Evolutionary conservation across 2,113 vertebrate species (phyloP), one percentile per base, ranked within the genome.

Genomic region (Phalacrocorax aristotelis): DNA sequence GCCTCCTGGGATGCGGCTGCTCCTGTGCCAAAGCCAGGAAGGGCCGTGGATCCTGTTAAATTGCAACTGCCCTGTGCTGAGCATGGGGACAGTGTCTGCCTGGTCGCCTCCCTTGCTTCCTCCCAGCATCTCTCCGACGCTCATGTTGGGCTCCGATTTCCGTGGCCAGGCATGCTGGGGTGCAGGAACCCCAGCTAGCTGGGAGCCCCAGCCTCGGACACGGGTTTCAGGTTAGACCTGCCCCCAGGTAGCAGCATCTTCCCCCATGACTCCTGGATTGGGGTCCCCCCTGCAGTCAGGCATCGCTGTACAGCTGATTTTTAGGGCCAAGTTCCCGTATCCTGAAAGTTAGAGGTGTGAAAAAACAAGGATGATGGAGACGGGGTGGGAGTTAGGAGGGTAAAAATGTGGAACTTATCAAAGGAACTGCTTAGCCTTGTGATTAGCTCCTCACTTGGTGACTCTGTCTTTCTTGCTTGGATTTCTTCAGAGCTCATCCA

Each of bases 221-320:
- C 3, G 18, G 11, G 17, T 6, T 57, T 46, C 26, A 65, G 26
- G 18, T 55, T 32, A 19, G 23, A 54, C 5, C 55, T 58, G 42
- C 36, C 78, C 51, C 38, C 14, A 1, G 16, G 51, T 10, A 65
- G 38, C 65, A 23, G 61, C 60, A 16, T n/a, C 61, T 18, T 81
- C 46, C 15, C 44, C 21, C 9, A 0, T 0, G 2, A 6, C 49
- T 68, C 61, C 42, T 36, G 71, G 44, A 6, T 54, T 2, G 0
- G 20, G 27, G 22, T 18, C 38, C 15, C 15, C 29, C 19, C 40
- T 15, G 65, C 16, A 14, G 42, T 15, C 49, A 6, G 14, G 11
- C 26, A 4, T 27, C 58, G 21, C 57, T 5, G 1, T 2, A 3
- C 0, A 0, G 46, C 11, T 8, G 34, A 0, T 13, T 54, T 74